Evolutionary conservation across 2,888 invertebrate genomes (phyloP).

Genomic region (Phalera bucephala): DNA sequence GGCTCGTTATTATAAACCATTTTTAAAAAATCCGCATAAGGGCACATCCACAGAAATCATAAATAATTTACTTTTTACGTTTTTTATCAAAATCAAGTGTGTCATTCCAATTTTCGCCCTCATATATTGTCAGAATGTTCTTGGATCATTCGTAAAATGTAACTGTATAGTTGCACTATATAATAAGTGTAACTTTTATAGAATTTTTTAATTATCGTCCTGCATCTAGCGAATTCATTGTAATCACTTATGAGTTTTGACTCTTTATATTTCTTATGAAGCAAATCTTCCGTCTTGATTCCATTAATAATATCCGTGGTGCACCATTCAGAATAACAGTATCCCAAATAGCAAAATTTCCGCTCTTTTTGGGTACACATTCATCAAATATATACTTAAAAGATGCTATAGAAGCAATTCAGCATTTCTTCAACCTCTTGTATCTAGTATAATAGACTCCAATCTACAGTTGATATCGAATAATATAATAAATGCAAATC

Average conservation of each 20-base stretch:
- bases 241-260: background rate
- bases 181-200: background rate
- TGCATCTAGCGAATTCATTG: constrained; percentile 6
- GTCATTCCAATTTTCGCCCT: constrained; percentile 5
- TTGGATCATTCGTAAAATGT: constrained; percentile 1
- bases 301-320: background rate
- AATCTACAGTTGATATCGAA: background rate
- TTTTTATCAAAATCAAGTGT: background rate
- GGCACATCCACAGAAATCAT: constrained; percentile 1
- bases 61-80: background rate
- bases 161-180: constrained; percentile 1
- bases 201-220: constrained; percentile 2
- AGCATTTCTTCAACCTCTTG: background rate
- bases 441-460: background rate
- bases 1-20: too few species aligned
- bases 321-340: background rate
- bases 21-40: too few species aligned
- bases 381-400: background rate
- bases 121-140: constrained; percentile 3
- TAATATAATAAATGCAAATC: constrained; percentile 1
- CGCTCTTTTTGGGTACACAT: background rate
- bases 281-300: background rate
- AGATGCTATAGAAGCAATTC: constrained; percentile 1
- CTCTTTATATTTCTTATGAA: background rate
- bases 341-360: background rate